A percentile compares a stretch with the other conserved stretches of the same genome.
Evolutionary conservation across 2,888 invertebrate genomes (phyloP).

Genomic region (Lissonota sp.): DNA sequence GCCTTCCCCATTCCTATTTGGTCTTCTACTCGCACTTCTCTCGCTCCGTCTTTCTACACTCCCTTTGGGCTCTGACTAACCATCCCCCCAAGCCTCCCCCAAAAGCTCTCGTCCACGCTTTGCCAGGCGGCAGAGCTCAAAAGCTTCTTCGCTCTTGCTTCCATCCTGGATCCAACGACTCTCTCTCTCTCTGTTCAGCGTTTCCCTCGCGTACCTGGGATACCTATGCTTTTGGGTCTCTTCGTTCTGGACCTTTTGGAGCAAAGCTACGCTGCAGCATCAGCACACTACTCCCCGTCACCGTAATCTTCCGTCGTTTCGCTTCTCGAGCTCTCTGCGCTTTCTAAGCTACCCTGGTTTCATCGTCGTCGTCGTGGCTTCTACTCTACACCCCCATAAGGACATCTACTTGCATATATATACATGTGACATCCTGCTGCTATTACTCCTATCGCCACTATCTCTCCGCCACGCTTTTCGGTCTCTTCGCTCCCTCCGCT

Average conservation of each 20-base stretch:
- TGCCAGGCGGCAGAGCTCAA: slow-evolving; percentile 57
- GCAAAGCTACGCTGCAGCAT: slow-evolving; percentile 41
- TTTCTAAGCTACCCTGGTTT: slow-evolving; percentile 33
- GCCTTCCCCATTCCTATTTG: neutral
- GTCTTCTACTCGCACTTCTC: neutral
- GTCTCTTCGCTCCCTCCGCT: slow-evolving; percentile 23
- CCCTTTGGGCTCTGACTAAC: too few species aligned
- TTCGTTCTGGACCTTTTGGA: slow-evolving; percentile 36
- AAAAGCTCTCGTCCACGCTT: slow-evolving; percentile 43
- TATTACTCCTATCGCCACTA: neutral
- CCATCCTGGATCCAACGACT: slow-evolving; percentile 35
- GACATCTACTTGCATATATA: neutral
- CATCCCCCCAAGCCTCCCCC: neutral
- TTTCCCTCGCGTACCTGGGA: neutral
- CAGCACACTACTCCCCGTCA: slow-evolving; percentile 38
- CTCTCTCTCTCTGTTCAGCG: slow-evolving; percentile 17
- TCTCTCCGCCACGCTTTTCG: neutral
- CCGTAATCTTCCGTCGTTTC: slow-evolving; percentile 63
- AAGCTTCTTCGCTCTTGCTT: slow-evolving; percentile 35
- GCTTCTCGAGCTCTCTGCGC: slow-evolving; percentile 45
- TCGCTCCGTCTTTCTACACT: slow-evolving; percentile 3
- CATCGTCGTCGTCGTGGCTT: slow-evolving; percentile 1
- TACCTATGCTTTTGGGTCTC: neutral
- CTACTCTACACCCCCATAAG: neutral
- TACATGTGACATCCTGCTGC: slow-evolving; percentile 15